Evolutionary conservation across 2,113 vertebrate genomes (phyloP), one percentile per base, ranked within the genome.

Genomic region (Pseudolaguvia tuberculata): DNA sequence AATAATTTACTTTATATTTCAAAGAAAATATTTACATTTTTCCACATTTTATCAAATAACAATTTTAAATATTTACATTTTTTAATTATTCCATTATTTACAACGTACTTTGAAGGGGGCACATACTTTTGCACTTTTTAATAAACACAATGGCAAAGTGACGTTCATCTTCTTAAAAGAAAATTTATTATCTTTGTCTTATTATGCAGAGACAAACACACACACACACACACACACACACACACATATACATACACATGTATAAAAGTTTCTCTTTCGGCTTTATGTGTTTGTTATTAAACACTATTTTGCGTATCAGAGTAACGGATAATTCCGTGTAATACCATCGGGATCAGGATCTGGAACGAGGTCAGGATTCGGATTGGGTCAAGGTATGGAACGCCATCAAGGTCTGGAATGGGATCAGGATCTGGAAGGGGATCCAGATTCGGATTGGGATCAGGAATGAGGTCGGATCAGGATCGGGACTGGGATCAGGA

Each of bases 371-470:
- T 47, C 10, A 20, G 14, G 45, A 17, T 1, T 5, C 5, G 8
- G 2, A 48, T 65, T 14, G 0, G 45, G 7, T 1, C 10, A 7
- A 9, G 1, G 25, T 65, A n/a, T 12, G 2, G 42, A 39, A 48
- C 91, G 98, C n/a, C n/a, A n/a, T n/a, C n/a, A n/a, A 72, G 39
- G 9, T 47, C 10, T 14, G 0, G 31, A 35, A 35, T 5, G 12
- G 14, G 45, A 17, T 1, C 4, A 7, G 8, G 2, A 48, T 47
- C 21, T 1, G 42, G 21, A 21, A 93, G 91, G 97, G 72, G 7
- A 42, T 42, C 8, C n/a, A n/a, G 59, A 47, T 21, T 1, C 23
- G 52, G 21, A 21, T 93, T 91, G 97, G 72, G 7, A 42, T 42
- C 8, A 8, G 7, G 7, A 42, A 8, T 9, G 9, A 9, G 39